These are phyloP conservation scores for Grus americana DNA, from an alignment of 2,113 vertebrate species.

Conservation along the genomic window DNA sequence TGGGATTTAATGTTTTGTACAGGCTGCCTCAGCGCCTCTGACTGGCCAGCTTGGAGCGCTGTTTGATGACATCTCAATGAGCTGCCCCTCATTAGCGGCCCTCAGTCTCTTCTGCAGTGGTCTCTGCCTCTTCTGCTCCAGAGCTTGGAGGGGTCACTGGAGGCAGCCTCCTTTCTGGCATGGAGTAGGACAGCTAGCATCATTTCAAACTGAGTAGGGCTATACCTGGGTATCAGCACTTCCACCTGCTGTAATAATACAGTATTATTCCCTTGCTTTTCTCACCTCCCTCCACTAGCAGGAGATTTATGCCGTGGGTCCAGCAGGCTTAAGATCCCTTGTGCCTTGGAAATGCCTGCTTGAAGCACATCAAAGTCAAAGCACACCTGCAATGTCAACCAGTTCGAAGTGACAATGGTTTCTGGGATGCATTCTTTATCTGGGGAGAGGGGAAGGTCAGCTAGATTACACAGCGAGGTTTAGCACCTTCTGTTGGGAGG, in stretches of 20 bases:
- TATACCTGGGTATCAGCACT: neutral
- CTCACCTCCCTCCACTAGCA: neutral
- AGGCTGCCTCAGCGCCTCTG: neutral
- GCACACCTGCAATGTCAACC: neutral
- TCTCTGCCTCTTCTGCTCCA: neutral
- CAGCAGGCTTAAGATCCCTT: neutral
- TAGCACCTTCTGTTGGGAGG: neutral
- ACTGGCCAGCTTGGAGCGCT: neutral
- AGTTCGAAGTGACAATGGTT: neutral
- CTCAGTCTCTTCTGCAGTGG: neutral
- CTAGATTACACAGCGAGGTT: neutral
- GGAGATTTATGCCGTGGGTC: neutral
- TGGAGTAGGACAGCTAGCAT: neutral
- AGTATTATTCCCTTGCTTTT: neutral
- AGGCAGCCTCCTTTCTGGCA: neutral
- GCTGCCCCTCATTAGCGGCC: neutral
- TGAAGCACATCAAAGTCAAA: neutral
- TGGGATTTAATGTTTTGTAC: neutral
- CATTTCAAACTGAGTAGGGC: neutral
- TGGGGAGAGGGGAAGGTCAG: neutral
- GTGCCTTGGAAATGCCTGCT: neutral
- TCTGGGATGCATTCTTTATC: neutral
- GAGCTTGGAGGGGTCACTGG: no score
- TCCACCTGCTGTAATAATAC: neutral
- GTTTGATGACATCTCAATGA: neutral